These are phyloP conservation scores for Chloropsis hardwickii DNA, from an alignment of 2,113 vertebrate species.

Conservation along the genomic window DNA sequence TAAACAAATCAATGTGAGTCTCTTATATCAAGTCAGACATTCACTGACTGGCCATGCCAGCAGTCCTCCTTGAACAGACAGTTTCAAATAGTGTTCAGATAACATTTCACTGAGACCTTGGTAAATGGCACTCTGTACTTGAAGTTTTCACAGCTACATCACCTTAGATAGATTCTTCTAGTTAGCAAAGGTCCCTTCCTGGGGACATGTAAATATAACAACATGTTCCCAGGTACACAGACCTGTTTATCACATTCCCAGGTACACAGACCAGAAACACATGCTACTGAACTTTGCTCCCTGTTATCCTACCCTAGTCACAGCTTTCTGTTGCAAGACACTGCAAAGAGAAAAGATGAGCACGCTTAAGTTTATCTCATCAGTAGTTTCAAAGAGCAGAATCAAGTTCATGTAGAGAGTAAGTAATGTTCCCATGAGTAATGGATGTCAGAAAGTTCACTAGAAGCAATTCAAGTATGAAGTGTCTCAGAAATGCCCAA, in stretches of 20 bases:
- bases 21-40: neutral
- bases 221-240: no score
- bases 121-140: neutral
- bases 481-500: neutral
- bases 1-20: neutral
- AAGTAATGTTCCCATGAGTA: neutral
- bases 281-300: neutral
- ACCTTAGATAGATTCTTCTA: neutral
- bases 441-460: neutral
- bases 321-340: neutral
- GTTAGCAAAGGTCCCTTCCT: neutral
- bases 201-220: no score
- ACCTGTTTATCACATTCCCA: no score
- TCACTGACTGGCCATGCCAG: neutral
- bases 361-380: neutral
- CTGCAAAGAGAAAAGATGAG: neutral
- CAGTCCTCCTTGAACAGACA: neutral
- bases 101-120: neutral
- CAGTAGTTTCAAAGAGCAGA: neutral
- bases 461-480: neutral
- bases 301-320: neutral
- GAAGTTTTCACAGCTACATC: neutral
- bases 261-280: neutral
- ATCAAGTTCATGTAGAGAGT: neutral
- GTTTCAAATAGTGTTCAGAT: neutral